These are phyloP conservation scores for Magallana nippona DNA, from an alignment of 2,888 invertebrate species.

Conservation along the genomic window DNA sequence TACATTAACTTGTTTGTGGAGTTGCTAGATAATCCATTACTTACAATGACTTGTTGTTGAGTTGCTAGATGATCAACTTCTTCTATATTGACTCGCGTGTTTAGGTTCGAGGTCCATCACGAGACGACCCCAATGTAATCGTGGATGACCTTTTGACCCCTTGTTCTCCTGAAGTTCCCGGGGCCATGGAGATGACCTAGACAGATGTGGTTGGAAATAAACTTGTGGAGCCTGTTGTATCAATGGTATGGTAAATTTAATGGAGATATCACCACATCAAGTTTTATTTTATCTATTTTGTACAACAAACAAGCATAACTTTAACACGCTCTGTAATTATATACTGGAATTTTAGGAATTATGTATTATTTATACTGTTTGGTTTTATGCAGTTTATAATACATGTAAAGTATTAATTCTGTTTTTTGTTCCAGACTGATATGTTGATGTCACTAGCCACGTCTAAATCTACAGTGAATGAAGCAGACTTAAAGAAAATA, in stretches of 20 bases:
- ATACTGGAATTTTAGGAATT: too few relatives aligned
- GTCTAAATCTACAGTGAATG: constrained; percentile 98
- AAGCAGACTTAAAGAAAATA: constrained; percentile 94
- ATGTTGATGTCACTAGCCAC: constrained; percentile 94
- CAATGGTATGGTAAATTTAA: constrained; percentile 86
- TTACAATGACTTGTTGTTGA: too few relatives aligned
- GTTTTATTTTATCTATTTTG: not conserved
- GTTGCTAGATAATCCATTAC: too few relatives aligned
- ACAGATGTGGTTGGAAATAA: constrained; percentile 97
- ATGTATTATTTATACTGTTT: too few relatives aligned
- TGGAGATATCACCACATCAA: not conserved
- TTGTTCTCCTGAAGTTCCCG: constrained; percentile 96
- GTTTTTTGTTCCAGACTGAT: constrained; percentile 84
- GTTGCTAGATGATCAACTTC: too few relatives aligned
- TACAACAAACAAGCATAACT: too few relatives aligned
- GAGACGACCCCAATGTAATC: constrained; percentile 88
- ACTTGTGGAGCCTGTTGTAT: constrained; percentile 95
- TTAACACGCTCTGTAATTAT: too few relatives aligned
- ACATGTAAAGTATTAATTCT: not conserved
- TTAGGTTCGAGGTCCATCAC: constrained; percentile 90
- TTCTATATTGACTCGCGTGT: not conserved
- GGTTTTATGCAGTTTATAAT: too few relatives aligned
- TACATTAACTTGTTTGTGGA: too few relatives aligned
- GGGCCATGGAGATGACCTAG: constrained; percentile 98
- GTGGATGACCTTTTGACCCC: constrained; percentile 95